Percentiles rank a stretch among this genome's conserved stretches.
Conservation (phyloP, 2,797 vertebrate species). For the Heterohyrax brucei region DNA sequence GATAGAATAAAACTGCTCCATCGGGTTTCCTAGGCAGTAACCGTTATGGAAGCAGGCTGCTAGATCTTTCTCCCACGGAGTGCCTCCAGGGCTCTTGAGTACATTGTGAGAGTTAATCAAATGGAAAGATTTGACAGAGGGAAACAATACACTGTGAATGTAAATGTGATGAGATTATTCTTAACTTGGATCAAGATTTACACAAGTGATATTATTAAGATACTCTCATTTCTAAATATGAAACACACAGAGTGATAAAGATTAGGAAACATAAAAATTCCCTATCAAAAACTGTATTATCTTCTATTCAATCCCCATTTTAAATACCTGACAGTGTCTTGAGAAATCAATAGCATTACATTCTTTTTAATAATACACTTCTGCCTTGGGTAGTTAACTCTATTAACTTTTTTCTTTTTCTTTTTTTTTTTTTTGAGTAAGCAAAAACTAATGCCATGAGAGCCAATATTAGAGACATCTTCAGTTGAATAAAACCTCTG, state of each 20-base stretch:
- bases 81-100: too few species aligned
- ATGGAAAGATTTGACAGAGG: not conserved
- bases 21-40: not conserved
- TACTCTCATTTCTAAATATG: slow-evolving; percentile 58
- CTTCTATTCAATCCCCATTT: slow-evolving; percentile 63
- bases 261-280: slow-evolving; percentile 56
- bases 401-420: slow-evolving; percentile 8
- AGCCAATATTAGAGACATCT: slow-evolving; percentile 7
- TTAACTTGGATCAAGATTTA: not conserved
- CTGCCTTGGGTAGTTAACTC: slow-evolving; percentile 54
- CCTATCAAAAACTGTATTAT: slow-evolving; percentile 55
- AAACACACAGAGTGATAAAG: slow-evolving; percentile 29
- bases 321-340: slow-evolving; percentile 60
- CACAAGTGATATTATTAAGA: slow-evolving; percentile 34
- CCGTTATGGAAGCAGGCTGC: not conserved
- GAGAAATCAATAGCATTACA: slow-evolving; percentile 53
- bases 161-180: not conserved
- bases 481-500: slow-evolving; percentile 61
- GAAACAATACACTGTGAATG: not conserved
- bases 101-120: not conserved
- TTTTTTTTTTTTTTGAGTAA: slow-evolving; percentile 21
- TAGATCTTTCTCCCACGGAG: not conserved
- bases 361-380: slow-evolving; percentile 66
- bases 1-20: not conserved
- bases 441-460: slow-evolving; percentile 40